Conservation (phyloP, 2,888 invertebrate genomes). For the Pollenia labialis region DNA sequence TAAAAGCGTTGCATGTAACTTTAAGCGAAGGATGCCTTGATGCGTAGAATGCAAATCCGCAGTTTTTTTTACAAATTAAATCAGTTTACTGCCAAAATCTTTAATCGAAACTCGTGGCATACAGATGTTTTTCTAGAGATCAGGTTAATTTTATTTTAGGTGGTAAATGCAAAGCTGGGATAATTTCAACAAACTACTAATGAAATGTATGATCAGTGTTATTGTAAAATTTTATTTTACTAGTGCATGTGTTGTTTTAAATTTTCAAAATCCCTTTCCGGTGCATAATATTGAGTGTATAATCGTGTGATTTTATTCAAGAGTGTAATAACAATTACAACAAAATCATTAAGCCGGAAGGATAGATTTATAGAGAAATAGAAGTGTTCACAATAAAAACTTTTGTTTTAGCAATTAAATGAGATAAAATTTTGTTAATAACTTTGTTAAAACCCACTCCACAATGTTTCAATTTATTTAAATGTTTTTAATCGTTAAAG, state of each 20-base stretch:
- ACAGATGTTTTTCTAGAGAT: too few species aligned
- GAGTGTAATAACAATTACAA: constrained; percentile 47
- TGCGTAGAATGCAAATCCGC: too few species aligned
- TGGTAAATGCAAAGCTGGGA: not conserved
- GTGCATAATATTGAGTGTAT: constrained; percentile 46
- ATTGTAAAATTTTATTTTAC: not conserved
- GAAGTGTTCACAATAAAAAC: constrained; percentile 13
- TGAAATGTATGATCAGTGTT: constrained; percentile 29
- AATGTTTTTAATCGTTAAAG: not conserved
- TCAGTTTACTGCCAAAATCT: too few species aligned
- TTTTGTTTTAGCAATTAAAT: constrained; percentile 40
- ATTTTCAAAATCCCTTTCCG: constrained; percentile 6
- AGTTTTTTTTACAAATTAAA: too few species aligned
- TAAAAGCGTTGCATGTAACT: too few species aligned
- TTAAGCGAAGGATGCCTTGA: too few species aligned
- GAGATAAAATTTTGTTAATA: constrained; percentile 1
- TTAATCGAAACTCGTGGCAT: too few species aligned
- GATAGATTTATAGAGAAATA: not conserved
- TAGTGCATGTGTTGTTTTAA: constrained; percentile 23
- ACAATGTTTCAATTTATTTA: constrained; percentile 2
- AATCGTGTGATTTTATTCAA: not conserved
- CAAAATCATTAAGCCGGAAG: constrained; percentile 34
- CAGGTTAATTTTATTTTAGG: too few species aligned
- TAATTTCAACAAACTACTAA: not conserved
- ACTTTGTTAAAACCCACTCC: constrained; percentile 13